A percentile compares a stretch with the other conserved stretches of the same genome.
phyloP scores from a whole-genome alignment of 2,113 vertebrate species.

The Pitta sordida region DNA sequence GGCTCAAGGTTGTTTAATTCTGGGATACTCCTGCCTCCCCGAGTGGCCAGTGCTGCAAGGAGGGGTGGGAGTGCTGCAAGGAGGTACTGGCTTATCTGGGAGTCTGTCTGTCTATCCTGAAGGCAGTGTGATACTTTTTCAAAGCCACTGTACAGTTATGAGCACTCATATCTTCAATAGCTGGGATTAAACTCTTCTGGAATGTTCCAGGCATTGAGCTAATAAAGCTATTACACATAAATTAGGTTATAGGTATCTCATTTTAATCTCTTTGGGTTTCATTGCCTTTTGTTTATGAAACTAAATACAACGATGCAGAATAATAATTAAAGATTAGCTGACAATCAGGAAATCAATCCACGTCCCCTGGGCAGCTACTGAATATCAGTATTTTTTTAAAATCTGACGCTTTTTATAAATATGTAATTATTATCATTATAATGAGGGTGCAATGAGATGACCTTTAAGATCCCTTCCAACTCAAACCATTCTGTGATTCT shows the following conservation, averaged over 20 bases:
- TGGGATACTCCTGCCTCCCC: fast-evolving
- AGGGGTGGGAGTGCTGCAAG: too few relatives aligned
- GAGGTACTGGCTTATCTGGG: not conserved
- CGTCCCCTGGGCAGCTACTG: not conserved
- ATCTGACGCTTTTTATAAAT: not conserved
- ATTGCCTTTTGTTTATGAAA: constrained; percentile 12
- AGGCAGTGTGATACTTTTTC: not conserved
- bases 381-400: not conserved
- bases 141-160: fast-evolving
- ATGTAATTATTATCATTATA: not conserved
- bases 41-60: fast-evolving
- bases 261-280: not conserved
- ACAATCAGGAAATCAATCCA: not conserved
- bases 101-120: not conserved
- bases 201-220: constrained; percentile 20
- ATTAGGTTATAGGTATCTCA: constrained; percentile 12
- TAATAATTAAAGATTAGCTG: not conserved
- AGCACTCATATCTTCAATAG: fast-evolving
- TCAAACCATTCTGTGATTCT: not conserved
- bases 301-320: not conserved
- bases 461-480: not conserved
- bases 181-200: not conserved
- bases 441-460: not conserved
- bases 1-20: not conserved
- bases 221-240: not conserved